Base-by-base conservation (phyloP, 2,797 vertebrate genomes). In the Sciurus carolinensis region DNA sequence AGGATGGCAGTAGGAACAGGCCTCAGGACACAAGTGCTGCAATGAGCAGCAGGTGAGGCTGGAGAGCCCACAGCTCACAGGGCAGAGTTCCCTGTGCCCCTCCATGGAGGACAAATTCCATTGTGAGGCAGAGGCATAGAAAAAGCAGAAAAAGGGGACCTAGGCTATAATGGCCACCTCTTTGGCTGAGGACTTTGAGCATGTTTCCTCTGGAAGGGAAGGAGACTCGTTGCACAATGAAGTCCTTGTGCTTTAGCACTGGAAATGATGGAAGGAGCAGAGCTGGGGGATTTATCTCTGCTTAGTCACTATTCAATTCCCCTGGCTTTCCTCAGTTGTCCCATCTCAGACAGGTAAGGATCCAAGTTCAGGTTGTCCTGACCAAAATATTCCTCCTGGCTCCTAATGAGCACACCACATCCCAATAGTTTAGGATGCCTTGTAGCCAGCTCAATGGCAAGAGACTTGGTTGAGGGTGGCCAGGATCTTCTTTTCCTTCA, bases 21-120 rank as follows among this genome's bases (percentile, higher is more conserved):
- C 93, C 0, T 94, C 98, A 17, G 97, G 96, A n/a, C 98, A 98
- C 0, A 98, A 98, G 72, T 99, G 92, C 62, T 97, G 98, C 12
- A 96, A 97, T 1, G 98, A 98, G 17, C 91, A 81, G 67, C 33
- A 83, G 59, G 50, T 36, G 12, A 17, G 30, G 20, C 28, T 66
- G 13, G 3, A 42, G 22, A n/a, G 76, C 30, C n/a, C 1, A 5
- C 0, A 98, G 95, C 85, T 98, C 98, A 90, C 22, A 86, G 94
- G 98, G 98, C 20, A 57, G 54, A 57, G 97, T 7, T 99, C 98
- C 50, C 9, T n/a, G 52, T 52, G 39, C 15, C 20, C 20, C 52
- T 12, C 7, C 81, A 97, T 98, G 98, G 54, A 98, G 98, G 94
- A 98, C 97, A 95, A 98, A 99, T 73, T 99, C 98, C 97, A 99